These are phyloP conservation scores for Phyllotreta striolata DNA, from an alignment of 2,888 invertebrate genomes.

Conservation along the genomic window DNA sequence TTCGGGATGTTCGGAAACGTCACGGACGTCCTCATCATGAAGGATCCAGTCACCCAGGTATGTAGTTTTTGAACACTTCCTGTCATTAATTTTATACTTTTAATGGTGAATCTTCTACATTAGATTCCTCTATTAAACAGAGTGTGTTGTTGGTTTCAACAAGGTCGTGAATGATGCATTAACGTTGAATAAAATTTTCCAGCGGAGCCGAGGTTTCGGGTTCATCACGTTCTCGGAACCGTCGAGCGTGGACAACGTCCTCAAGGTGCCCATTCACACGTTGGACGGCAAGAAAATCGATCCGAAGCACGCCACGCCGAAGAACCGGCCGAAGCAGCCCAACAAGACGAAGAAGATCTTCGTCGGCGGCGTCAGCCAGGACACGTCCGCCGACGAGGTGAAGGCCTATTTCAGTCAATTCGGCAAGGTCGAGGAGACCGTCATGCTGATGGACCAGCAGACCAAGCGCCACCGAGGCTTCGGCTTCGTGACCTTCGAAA, in stretches of 20 bases:
- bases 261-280: constrained; percentile 89
- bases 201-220: constrained; percentile 94
- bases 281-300: constrained; percentile 94
- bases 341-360: constrained; percentile 89
- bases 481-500: constrained; percentile 91
- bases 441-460: constrained; percentile 94
- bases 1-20: constrained; percentile 92
- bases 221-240: constrained; percentile 95
- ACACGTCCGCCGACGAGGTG: constrained; percentile 90
- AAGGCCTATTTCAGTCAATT: constrained; percentile 90
- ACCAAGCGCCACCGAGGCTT: constrained; percentile 91
- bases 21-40: constrained; percentile 92
- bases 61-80: no score
- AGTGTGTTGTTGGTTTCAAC: constrained; percentile 19
- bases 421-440: constrained; percentile 89
- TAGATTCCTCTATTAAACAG: background rate
- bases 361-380: constrained; percentile 91
- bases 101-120: background rate
- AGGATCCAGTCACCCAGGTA: constrained; percentile 93
- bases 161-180: background rate
- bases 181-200: no score
- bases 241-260: constrained; percentile 87
- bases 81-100: no score
- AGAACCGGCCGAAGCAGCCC: constrained; percentile 84
- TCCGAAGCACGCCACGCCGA: constrained; percentile 92